phyloP scores from a whole-genome alignment of 2,113 vertebrate species.

The Caloenas nicobarica region DNA sequence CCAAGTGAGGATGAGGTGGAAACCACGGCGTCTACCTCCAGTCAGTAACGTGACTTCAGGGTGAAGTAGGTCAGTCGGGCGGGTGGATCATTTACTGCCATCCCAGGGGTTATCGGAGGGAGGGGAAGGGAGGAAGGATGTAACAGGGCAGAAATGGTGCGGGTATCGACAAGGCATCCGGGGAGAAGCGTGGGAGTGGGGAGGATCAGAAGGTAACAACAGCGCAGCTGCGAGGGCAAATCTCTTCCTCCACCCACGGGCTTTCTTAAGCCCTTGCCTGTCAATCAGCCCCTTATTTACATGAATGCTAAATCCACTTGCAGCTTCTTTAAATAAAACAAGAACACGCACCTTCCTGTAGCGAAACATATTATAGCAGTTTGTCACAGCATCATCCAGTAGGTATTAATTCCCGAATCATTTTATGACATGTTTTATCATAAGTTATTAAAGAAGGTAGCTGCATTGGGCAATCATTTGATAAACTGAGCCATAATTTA shows the following conservation, averaged over 20 bases:
- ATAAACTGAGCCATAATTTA: slow-evolving; percentile 69
- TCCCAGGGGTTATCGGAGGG: not conserved
- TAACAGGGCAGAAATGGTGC: not conserved
- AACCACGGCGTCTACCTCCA: not conserved
- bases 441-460: slow-evolving; percentile 62
- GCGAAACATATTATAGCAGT: slow-evolving; percentile 43
- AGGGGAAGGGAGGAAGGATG: not conserved
- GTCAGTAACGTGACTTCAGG: not conserved
- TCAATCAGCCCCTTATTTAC: slow-evolving; percentile 45
- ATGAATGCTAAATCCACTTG: slow-evolving; percentile 11
- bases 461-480: slow-evolving; percentile 53
- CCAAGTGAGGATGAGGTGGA: not conserved
- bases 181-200: not conserved
- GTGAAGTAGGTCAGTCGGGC: not conserved
- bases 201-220: not conserved
- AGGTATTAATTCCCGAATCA: slow-evolving; percentile 65
- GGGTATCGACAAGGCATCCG: not conserved
- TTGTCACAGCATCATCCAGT: slow-evolving; percentile 55
- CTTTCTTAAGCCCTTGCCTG: slow-evolving; percentile 12
- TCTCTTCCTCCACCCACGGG: not conserved
- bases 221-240: not conserved
- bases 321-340: slow-evolving; percentile 31
- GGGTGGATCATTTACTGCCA: not conserved
- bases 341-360: not conserved
- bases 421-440: slow-evolving; percentile 68